Conservation (phyloP, 2,888 invertebrate species). For the Phyllotreta striolata region DNA sequence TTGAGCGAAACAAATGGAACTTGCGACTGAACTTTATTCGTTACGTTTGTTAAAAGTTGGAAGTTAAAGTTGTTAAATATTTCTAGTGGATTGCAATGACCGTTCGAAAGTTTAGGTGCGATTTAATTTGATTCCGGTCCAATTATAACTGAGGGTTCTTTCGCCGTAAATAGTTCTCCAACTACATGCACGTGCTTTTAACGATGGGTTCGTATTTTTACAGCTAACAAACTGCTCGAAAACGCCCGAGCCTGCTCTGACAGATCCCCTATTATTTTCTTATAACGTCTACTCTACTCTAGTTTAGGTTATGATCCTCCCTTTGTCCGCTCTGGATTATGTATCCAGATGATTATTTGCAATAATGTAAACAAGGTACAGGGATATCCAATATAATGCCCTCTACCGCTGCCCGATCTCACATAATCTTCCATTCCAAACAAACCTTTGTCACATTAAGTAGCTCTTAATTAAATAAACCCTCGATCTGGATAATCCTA, state of each 20-base stretch:
- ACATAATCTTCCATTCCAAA: conserved; percentile 16
- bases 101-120: conserved; percentile 18
- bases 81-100: background rate
- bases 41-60: conserved; percentile 16
- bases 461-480: conserved; percentile 30
- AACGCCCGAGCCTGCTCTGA: too few relatives aligned
- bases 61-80: conserved; percentile 15
- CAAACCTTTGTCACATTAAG: conserved; percentile 25
- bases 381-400: conserved; percentile 18
- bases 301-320: background rate
- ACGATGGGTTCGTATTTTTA: too few relatives aligned
- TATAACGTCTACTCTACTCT: conserved; percentile 9
- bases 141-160: conserved; percentile 12
- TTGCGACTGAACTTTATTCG: conserved; percentile 10
- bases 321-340: conserved; percentile 6
- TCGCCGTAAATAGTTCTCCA: too few relatives aligned
- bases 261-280: too few relatives aligned
- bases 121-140: conserved; percentile 31
- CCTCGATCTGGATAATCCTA: conserved; percentile 24
- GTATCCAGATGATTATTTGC: conserved; percentile 21
- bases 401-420: conserved; percentile 5
- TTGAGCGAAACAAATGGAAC: conserved; percentile 16
- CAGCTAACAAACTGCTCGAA: too few relatives aligned
- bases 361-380: conserved; percentile 29
- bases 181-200: background rate